Evolutionary conservation across 2,888 invertebrate species (phyloP), one percentile per base, ranked within the genome.

Genomic region (Drosophila pseudotakahashii): DNA sequence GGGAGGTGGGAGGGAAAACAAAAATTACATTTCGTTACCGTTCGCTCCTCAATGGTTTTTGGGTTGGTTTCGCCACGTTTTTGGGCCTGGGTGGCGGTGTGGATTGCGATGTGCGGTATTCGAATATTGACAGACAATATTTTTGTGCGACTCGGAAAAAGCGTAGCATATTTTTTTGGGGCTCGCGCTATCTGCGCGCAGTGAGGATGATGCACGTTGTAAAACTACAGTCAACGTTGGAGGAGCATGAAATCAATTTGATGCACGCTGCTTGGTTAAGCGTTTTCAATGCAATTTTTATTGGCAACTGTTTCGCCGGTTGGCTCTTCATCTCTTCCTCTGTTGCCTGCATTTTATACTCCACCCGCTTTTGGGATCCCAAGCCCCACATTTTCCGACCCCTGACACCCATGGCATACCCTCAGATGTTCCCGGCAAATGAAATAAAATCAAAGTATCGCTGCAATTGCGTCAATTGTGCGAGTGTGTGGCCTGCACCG

Each of bases 241-340:
- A 74, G 51, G 66, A 68, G 74, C 62, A 79, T 83, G 81, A 72
- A 88, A 88, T 85, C 84, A 85, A 85, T 85, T 85, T 88, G 89
- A 88, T 86, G 81, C 75, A 84, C 81, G 87, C 75, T 81, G 84
- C 84, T 77, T 76, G 84, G 84, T 85, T 83, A 85, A 85, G 89
- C 84, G 84, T 79, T 88, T 76, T 83, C 89, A 83, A 86, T 85
- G 87, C 84, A 88, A 73, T 88, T 88, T 85, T 85, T 88, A 85
- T 85, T 85, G 84, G 60, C 84, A 81, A 88, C 81, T 81, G 81
- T 83, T 87, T 78, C 79, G 71, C 58, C 55, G 75, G 59, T 54
- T 72, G 71, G 53, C 47, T 54, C 66, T 48, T 58, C 69, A 26
- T 30, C 54, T 34, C 30, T 52, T 41, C 55, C 55, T n/a, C 41